These are phyloP conservation scores for Drosophila neocordata DNA, from an alignment of 1,140 invertebrate genomes.

Conservation along the genomic window DNA sequence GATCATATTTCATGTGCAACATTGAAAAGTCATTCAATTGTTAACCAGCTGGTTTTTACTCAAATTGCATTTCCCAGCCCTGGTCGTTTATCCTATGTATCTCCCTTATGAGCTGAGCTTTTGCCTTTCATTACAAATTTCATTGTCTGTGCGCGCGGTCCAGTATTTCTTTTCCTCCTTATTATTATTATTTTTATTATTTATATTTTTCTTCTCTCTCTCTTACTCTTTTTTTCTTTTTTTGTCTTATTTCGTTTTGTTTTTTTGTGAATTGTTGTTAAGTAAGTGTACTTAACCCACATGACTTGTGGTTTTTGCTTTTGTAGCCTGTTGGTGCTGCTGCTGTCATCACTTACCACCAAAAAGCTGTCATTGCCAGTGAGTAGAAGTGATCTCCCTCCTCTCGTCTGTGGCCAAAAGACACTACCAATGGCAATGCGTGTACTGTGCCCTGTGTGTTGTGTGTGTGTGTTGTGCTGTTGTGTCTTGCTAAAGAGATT, in stretches of 20 bases:
- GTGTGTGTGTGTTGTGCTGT: too few species aligned
- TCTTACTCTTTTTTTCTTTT: neutral
- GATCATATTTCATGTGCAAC: neutral
- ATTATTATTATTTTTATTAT: conserved; percentile 12
- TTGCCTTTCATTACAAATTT: conserved; percentile 62
- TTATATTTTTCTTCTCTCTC: conserved; percentile 1
- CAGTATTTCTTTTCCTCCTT: conserved; percentile 34
- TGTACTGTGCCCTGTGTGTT: conserved; percentile 4
- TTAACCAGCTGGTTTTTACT: neutral
- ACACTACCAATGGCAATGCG: conserved; percentile 26
- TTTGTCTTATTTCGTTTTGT: neutral
- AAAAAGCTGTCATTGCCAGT: conserved; percentile 68
- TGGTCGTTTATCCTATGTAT: conserved; percentile 35
- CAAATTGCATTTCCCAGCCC: conserved; percentile 14
- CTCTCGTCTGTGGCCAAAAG: conserved; percentile 12
- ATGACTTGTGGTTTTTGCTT: conserved; percentile 73
- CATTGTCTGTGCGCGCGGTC: conserved; percentile 73
- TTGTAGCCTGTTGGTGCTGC: conserved; percentile 25
- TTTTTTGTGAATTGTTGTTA: conserved; percentile 66
- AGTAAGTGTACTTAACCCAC: conserved; percentile 81
- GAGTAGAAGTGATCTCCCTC: conserved; percentile 27
- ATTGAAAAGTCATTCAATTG: neutral
- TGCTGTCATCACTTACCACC: conserved; percentile 64
- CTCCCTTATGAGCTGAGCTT: conserved; percentile 44
- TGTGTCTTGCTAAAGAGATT: conserved; percentile 56